These are phyloP conservation scores for Amblyopsis hoosieri DNA, from an alignment of 2,797 vertebrate genomes.

Conservation along the genomic window DNA sequence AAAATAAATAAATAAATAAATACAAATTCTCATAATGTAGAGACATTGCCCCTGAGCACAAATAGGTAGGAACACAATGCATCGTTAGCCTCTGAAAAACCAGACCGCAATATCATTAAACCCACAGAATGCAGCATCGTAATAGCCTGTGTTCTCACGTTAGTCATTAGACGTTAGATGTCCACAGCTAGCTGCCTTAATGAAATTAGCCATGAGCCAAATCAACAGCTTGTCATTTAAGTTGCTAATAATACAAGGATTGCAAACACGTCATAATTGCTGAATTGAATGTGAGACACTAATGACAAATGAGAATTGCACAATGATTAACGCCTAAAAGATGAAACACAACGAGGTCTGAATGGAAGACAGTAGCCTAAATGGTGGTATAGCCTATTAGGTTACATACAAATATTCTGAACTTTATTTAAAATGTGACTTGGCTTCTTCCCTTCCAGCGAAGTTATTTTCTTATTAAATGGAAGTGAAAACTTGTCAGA, in stretches of 20 bases:
- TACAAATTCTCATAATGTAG: slow-evolving; percentile 81
- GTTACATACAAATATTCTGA: no score
- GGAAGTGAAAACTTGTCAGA: neutral
- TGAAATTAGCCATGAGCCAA: slow-evolving; percentile 66
- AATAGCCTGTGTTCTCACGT: slow-evolving; percentile 71
- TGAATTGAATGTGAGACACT: slow-evolving; percentile 12
- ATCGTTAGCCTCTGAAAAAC: slow-evolving; percentile 82
- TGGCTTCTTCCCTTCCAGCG: no score
- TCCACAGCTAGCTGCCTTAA: slow-evolving; percentile 56
- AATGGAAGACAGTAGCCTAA: neutral
- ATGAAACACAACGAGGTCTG: slow-evolving; percentile 6
- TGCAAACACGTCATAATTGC: slow-evolving; percentile 34
- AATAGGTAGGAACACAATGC: slow-evolving; percentile 83
- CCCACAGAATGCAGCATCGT: slow-evolving; percentile 63
- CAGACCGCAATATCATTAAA: slow-evolving; percentile 72
- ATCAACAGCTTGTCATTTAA: slow-evolving; percentile 45
- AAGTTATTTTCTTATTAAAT: neutral
- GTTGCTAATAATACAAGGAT: slow-evolving; percentile 42
- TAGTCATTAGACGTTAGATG: slow-evolving; percentile 68
- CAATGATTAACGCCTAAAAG: slow-evolving; percentile 22
- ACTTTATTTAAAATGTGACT: no score
- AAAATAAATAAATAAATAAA: slow-evolving; percentile 27
- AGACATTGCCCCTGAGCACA: slow-evolving; percentile 73
- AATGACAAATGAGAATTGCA: slow-evolving; percentile 25
- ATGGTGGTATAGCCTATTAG: no score